Conservation (phyloP, 2,113 vertebrate genomes). For the Baryphthengus martii region DNA sequence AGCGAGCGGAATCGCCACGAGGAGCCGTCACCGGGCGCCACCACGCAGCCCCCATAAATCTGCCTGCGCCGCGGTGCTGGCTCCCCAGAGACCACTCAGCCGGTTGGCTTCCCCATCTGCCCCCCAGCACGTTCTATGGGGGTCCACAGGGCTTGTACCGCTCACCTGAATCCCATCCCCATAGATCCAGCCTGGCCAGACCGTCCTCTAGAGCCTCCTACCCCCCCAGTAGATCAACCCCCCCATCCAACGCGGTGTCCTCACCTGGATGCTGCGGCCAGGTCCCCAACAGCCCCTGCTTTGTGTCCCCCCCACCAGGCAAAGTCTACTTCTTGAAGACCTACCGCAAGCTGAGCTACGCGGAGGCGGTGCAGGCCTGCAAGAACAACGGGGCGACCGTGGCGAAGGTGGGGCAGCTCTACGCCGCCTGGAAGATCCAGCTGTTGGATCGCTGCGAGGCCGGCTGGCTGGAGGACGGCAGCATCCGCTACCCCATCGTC, state of each 20-base stretch:
- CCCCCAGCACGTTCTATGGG: not conserved
- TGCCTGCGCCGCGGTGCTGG: accelerated
- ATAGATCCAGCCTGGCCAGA: too few species aligned
- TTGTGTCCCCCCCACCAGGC: conserved; percentile 54
- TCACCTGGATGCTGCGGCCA: not conserved
- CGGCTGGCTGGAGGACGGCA: conserved; percentile 91
- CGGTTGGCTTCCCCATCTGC: accelerated
- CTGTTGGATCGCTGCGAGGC: conserved; percentile 92
- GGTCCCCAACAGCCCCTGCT: accelerated
- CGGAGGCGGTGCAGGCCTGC: conserved; percentile 84
- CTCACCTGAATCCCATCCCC: too few species aligned
- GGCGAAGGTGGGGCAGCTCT: conserved; percentile 93
- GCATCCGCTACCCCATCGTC: conserved; percentile 93
- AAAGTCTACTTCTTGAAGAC: conserved; percentile 92
- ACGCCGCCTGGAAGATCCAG: conserved; percentile 92
- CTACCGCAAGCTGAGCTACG: conserved; percentile 87
- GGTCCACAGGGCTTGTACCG: not conserved
- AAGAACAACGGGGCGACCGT: conserved; percentile 76
- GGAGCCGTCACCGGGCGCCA: not conserved
- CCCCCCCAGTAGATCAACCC: not conserved
- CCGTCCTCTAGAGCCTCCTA: too few species aligned
- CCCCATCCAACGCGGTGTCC: not conserved
- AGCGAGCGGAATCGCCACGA: not conserved
- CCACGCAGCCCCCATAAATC: not conserved
- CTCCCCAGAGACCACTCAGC: not conserved